Conservation (phyloP, 2,888 invertebrate species). For the Pasiphila rectangulata region DNA sequence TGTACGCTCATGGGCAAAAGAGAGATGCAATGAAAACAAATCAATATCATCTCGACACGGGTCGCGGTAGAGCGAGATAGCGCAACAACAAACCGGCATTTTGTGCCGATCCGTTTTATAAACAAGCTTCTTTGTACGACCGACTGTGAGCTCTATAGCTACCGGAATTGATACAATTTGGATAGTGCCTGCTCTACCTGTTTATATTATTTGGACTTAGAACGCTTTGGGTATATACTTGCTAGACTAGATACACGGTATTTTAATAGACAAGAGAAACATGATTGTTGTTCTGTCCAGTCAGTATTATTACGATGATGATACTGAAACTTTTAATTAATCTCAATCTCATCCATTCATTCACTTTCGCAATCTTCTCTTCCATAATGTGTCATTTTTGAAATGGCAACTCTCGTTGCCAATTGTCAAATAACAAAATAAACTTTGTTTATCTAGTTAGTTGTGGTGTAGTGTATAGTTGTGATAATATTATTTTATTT, state of each 20-base stretch:
- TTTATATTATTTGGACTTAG: constrained; percentile 46
- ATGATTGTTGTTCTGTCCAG: too few relatives aligned
- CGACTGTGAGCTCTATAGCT: constrained; percentile 50
- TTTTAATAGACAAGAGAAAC: constrained; percentile 8
- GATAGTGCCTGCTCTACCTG: constrained; percentile 34
- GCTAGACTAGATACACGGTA: background rate
- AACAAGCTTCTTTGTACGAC: constrained; percentile 33
- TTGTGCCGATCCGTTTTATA: constrained; percentile 59
- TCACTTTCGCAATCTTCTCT: too few relatives aligned
- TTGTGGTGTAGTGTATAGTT: too few relatives aligned
- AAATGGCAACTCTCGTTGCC: too few relatives aligned
- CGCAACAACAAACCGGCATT: constrained; percentile 79
- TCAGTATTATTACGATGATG: too few relatives aligned
- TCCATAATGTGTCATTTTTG: too few relatives aligned
- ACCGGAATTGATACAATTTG: constrained; percentile 40
- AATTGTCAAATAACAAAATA: too few relatives aligned
- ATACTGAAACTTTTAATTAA: too few relatives aligned
- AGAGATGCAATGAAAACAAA: constrained; percentile 82
- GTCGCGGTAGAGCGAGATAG: constrained; percentile 71
- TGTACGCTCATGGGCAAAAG: constrained; percentile 56
- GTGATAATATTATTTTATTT: too few relatives aligned
- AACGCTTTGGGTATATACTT: constrained; percentile 31
- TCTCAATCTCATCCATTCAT: too few relatives aligned
- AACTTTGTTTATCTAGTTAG: background rate
- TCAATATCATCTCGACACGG: constrained; percentile 73